phyloP scores from a whole-genome alignment of 1,140 invertebrate genomes.

The Steinernema feltiae region DNA sequence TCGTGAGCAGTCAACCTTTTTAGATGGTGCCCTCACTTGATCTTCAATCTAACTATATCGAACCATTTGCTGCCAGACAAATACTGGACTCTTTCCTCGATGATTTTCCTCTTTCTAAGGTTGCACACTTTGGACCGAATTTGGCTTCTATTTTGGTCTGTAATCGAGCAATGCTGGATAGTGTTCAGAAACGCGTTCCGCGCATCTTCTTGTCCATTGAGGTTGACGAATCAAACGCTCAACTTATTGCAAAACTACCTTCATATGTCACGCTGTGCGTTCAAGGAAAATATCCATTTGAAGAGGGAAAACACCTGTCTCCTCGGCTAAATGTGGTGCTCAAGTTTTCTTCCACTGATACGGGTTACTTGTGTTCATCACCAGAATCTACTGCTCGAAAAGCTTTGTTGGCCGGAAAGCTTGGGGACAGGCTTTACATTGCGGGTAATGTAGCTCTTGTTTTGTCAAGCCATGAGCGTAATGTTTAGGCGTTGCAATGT shows the following conservation, averaged over 20 bases:
- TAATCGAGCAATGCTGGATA: slow-evolving; percentile 28
- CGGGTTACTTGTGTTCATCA: slow-evolving; percentile 37
- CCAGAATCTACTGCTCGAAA: slow-evolving; percentile 39
- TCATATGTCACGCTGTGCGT: slow-evolving; percentile 42
- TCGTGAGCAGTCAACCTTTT: background rate
- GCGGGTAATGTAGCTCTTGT: slow-evolving; percentile 19
- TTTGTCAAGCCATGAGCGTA: background rate
- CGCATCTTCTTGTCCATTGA: slow-evolving; percentile 36
- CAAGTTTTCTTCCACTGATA: slow-evolving; percentile 40
- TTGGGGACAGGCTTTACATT: slow-evolving; percentile 24
- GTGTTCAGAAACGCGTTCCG: slow-evolving; percentile 33
- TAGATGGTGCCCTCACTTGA: slow-evolving; percentile 42
- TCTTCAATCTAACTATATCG: slow-evolving; percentile 37
- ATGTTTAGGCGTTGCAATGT: slow-evolving; percentile 36
- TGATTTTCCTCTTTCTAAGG: slow-evolving; percentile 38
- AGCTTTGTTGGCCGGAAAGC: slow-evolving; percentile 30
- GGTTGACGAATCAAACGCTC: slow-evolving; percentile 27
- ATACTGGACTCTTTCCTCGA: slow-evolving; percentile 41
- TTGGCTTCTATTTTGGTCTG: slow-evolving; percentile 29
- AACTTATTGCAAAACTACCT: slow-evolving; percentile 25
- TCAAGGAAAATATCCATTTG: slow-evolving; percentile 35
- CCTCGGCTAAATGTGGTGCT: slow-evolving; percentile 36
- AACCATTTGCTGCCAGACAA: slow-evolving; percentile 17
- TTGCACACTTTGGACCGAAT: slow-evolving; percentile 42
- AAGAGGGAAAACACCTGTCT: slow-evolving; percentile 22